Percentiles rank a stretch among this genome's conserved stretches.
These are phyloP conservation scores for Enteromius argenteus DNA, from an alignment of 2,797 vertebrate species.

Conservation along the genomic window DNA sequence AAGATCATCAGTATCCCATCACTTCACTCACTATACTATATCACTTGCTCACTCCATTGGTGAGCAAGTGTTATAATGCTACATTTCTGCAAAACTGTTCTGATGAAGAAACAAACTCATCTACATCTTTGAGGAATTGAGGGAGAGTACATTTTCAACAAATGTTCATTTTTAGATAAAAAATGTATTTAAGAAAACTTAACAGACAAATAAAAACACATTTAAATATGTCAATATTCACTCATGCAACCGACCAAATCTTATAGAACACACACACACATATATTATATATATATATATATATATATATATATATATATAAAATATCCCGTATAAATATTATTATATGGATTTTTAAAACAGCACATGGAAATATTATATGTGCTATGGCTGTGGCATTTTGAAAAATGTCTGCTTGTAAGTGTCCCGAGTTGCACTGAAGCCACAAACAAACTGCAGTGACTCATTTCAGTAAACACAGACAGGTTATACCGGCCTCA, in stretches of 20 bases:
- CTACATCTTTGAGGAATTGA: not conserved
- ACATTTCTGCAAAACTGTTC: too few species aligned
- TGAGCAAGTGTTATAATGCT: too few species aligned
- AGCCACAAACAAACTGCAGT: not conserved
- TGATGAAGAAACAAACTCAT: not conserved
- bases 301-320: not conserved
- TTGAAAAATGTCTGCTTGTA: not conserved
- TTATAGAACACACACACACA: too few species aligned
- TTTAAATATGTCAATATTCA: not conserved
- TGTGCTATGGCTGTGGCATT: not conserved
- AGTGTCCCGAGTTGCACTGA: constrained; percentile 28
- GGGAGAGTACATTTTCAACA: too few species aligned
- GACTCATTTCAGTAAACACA: constrained; percentile 28
- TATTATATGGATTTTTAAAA: too few species aligned
- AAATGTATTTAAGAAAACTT: not conserved
- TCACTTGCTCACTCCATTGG: too few species aligned
- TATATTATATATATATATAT: too few species aligned
- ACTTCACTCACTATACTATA: not conserved
- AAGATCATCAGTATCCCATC: not conserved
- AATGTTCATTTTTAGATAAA: too few species aligned
- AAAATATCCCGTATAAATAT: too few species aligned
- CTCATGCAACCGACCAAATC: not conserved
- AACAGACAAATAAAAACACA: not conserved
- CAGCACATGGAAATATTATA: not conserved
- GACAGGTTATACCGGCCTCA: not conserved